phyloP scores from a whole-genome alignment of 2,797 vertebrate species.

The Peromyscus nudipes region DNA sequence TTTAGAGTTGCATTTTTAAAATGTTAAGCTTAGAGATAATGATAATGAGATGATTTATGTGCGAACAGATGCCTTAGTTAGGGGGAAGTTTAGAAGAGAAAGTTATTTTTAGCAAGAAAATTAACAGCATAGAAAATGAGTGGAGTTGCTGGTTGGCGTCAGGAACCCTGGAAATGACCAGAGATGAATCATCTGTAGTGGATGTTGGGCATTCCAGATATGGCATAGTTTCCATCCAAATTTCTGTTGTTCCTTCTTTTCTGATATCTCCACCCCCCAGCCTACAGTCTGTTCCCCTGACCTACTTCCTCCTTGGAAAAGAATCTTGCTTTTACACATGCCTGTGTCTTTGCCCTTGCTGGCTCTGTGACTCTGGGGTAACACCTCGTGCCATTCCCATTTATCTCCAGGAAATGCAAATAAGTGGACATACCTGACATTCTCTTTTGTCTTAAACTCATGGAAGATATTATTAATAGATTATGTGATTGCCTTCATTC shows the following conservation, averaged over 20 bases:
- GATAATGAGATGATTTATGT: slow-evolving; percentile 47
- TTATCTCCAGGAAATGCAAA: not conserved
- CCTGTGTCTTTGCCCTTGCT: not conserved
- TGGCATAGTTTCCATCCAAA: not conserved
- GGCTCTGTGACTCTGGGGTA: not conserved
- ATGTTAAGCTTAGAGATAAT: slow-evolving; percentile 23
- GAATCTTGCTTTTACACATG: not conserved
- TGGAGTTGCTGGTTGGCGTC: not conserved
- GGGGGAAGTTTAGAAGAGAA: not conserved
- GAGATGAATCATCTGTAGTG: not conserved
- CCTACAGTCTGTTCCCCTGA: not conserved
- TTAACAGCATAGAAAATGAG: not conserved
- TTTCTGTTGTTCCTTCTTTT: not conserved
- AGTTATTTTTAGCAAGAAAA: slow-evolving; percentile 36
- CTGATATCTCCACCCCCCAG: not conserved
- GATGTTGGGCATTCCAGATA: not conserved
- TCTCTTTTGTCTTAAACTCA: not conserved
- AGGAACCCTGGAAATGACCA: not conserved
- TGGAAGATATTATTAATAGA: not conserved
- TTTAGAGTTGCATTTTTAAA: slow-evolving; percentile 46
- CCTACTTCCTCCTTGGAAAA: not conserved
- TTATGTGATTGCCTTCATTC: not conserved
- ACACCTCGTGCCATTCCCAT: not conserved
- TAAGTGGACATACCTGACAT: not conserved
- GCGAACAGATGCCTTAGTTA: slow-evolving; percentile 52